phyloP scores from a whole-genome alignment of 1,140 invertebrate species.

The Megalonaias nervosa region DNA sequence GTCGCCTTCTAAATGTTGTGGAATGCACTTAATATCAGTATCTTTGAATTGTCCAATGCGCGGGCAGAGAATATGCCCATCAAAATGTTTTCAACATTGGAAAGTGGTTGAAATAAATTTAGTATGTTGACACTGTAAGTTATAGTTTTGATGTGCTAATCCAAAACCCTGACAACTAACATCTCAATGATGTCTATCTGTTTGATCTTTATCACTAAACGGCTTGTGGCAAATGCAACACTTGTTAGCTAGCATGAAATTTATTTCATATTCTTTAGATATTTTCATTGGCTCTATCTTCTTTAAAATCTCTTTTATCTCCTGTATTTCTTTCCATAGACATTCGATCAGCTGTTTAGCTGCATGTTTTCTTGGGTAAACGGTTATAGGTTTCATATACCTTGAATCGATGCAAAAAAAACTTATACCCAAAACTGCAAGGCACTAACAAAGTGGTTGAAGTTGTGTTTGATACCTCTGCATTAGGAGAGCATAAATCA shows the following conservation, averaged over 20 bases:
- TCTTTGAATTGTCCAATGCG: slow-evolving; percentile 47
- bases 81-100: slow-evolving; percentile 69
- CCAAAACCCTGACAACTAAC: neutral
- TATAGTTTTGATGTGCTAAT: neutral
- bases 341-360: slow-evolving; percentile 1
- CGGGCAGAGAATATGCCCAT: slow-evolving; percentile 62
- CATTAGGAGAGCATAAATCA: neutral
- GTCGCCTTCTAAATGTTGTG: slow-evolving; percentile 65
- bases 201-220: slow-evolving; percentile 2
- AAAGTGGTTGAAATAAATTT: slow-evolving; percentile 65
- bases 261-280: neutral
- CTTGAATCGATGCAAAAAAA: neutral
- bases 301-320: slow-evolving; percentile 5
- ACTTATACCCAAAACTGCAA: slow-evolving; percentile 12
- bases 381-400: slow-evolving; percentile 4
- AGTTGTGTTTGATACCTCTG: slow-evolving; percentile 1
- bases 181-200: slow-evolving; percentile 11
- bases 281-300: slow-evolving; percentile 8
- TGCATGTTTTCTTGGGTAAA: slow-evolving; percentile 6
- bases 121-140: neutral
- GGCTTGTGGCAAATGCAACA: slow-evolving; percentile 33
- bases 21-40: slow-evolving; percentile 56
- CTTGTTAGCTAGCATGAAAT: neutral
- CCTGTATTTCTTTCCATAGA: slow-evolving; percentile 1
- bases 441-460: neutral